Base-by-base conservation (phyloP, 1,140 invertebrate genomes). In the Bombus cullumanus region DNA sequence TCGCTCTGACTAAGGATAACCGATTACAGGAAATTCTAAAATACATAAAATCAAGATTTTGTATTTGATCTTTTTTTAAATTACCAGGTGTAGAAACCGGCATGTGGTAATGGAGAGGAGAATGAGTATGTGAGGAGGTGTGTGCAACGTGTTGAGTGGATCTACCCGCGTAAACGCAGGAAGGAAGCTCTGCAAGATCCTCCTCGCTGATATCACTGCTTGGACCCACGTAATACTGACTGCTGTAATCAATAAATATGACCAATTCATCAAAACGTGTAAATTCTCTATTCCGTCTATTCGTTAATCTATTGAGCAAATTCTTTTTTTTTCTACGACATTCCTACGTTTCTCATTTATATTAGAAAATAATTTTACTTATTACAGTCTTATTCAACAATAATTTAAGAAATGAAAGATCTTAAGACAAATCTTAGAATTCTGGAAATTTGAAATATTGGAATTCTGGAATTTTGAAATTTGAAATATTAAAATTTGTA, bases 111-210 rank as follows among this genome's bases (percentile, higher is more conserved):
- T 94, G 94, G 57, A 95, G 88, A 76, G 94, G 93, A 47, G 94
- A 94, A 86, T 94, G 94, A 39, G 92, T 92, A 78, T 95, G 94
- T 77, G 92, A 90, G 1, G 92, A 90, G 4, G 93, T 88, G 57
- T 94, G 94, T 43, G 92, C 86, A 39, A 94, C 90, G 80, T 95
- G 94, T 86, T 95, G 94, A 86, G 95, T 85, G 47, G 95, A 88
- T 94, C 96, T 92, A 88, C 95, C 95, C 0, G 97, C 97, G 89
- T 97, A 97, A 82, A 97, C 96, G 90, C 97, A 97, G 71, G 97
- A 97, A 4, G 97, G 97, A 83, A 97, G 94, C 81, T 97, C 97
- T 15, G 94, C 93, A 25, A 96, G 90, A 88, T 96, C 96, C 81
- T 96, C 96, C 86, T 96, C 96, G 72, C 94, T 96, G 28, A 96